Evolutionary conservation across 35 echinoderm and acorn worm species (phyloP), one percentile per base, ranked within the genome.

Genomic region (Ptychodera flava): DNA sequence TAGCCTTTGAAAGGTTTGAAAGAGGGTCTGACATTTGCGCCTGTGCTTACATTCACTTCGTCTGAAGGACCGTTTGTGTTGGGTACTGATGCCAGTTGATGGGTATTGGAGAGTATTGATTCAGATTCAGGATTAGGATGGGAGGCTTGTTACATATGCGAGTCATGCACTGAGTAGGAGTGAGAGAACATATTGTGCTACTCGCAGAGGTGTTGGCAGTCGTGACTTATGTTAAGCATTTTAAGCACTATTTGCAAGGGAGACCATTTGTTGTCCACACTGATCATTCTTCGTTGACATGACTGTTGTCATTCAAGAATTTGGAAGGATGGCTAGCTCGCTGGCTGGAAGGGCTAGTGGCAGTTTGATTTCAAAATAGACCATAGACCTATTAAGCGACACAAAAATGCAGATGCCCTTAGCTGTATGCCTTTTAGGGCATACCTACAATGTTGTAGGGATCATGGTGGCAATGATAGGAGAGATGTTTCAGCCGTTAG

Each of bases 101-200:
- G 85, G 75, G 28, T 80, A 92, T 0, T 90, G 88, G 0, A 81
- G 78, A 31, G 87, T 92, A 12, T 64, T 92, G 32, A 84, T 75
- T 0, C 94, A 96, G 36, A 32, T 90, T 32, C 78, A 87, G 81
- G 86, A 86, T 80, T 90, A 85, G n/a, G 75, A 35, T n/a, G 90
- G 90, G 31, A 78, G 33, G 15, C n/a, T 92, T 1, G 79, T 95
- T 30, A 88, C 91, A 0, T 92, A 85, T 31, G 79, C 14, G 15
- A 96, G 94, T 45, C 29, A 75, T 16, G 77, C 91, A 31, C 32
- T 96, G 76, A 86, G 33, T 0, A 83, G 76, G 32, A 30, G 52
- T 33, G 85, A 97, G 77, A 90, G 85, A 34, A 87, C 85, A 31
- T 90, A 92, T 33, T 90, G 91, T 35, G 81, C 85, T 0, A 92